Evolutionary conservation across 2,113 vertebrate species (phyloP).

Genomic region (Erythrolamprus reginae): DNA sequence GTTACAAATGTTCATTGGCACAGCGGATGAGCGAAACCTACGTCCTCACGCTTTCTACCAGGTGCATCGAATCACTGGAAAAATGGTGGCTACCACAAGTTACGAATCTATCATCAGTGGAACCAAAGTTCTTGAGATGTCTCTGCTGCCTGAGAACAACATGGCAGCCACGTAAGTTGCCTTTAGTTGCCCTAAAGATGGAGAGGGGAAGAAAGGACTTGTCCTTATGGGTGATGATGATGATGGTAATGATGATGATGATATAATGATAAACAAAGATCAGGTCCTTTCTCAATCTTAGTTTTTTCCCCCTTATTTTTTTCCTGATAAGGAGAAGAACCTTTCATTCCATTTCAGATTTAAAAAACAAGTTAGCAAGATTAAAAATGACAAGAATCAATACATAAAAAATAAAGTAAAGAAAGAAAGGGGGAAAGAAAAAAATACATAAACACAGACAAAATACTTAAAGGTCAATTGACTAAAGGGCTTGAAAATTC

Average conservation of each 20-base stretch:
- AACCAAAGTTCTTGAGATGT: slow-evolving; percentile 88
- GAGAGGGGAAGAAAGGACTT: not conserved
- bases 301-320: not conserved
- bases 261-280: not conserved
- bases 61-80: slow-evolving; percentile 87
- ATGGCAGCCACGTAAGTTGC: slow-evolving; percentile 87
- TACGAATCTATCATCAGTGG: slow-evolving; percentile 86
- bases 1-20: slow-evolving; percentile 90
- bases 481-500: not conserved
- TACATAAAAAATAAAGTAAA: not conserved
- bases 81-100: slow-evolving; percentile 90
- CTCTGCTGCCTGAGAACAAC: slow-evolving; percentile 84
- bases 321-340: not conserved
- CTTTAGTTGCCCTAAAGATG: not conserved
- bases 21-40: slow-evolving; percentile 86
- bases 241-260: not conserved
- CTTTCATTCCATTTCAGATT: not conserved
- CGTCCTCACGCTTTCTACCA: slow-evolving; percentile 91
- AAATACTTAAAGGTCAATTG: not conserved
- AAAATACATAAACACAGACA: not conserved
- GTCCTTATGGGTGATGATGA: not conserved
- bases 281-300: not conserved
- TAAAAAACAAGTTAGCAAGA: not conserved
- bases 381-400: not conserved
- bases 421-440: not conserved